Percentiles rank a stretch among this genome's conserved stretches.
These are phyloP conservation scores for Empidonax traillii DNA, from an alignment of 2,113 vertebrate species.

Conservation along the genomic window DNA sequence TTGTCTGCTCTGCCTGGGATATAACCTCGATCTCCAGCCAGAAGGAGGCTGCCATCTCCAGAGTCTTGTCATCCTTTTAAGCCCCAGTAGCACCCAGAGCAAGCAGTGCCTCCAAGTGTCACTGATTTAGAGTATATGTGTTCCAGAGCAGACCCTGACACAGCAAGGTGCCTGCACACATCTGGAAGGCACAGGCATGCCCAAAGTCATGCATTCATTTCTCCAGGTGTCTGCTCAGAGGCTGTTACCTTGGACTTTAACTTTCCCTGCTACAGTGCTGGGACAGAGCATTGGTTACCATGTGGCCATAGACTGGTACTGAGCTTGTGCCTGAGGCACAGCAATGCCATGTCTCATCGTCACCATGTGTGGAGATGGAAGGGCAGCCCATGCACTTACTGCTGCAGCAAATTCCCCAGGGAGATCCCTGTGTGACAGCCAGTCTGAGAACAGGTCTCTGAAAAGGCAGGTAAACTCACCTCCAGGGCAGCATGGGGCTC, in stretches of 20 bases:
- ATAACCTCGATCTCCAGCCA: fast-evolving
- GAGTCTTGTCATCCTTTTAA: not conserved
- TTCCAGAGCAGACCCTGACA: not conserved
- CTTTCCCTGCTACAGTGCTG: fast-evolving
- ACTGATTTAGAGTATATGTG: fast-evolving
- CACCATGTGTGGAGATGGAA: fast-evolving
- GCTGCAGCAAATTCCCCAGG: not conserved
- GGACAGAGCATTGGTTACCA: not conserved
- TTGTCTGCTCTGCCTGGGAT: not conserved
- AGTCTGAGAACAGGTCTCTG: not conserved
- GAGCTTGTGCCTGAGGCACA: not conserved
- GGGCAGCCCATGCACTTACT: not conserved
- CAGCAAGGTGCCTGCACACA: not conserved
- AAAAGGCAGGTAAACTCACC: not conserved
- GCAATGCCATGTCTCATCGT: not conserved
- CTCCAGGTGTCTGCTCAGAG: not conserved
- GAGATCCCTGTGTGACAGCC: not conserved
- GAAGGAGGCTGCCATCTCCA: not conserved
- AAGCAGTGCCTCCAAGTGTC: not conserved
- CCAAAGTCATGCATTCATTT: not conserved
- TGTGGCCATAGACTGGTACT: not conserved
- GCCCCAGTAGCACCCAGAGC: not conserved
- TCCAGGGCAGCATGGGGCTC: fast-evolving
- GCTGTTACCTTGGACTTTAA: not conserved
- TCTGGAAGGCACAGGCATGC: not conserved